phyloP scores from a whole-genome alignment of 2,888 invertebrate species.

The Dasysyrphus albostriatus region DNA sequence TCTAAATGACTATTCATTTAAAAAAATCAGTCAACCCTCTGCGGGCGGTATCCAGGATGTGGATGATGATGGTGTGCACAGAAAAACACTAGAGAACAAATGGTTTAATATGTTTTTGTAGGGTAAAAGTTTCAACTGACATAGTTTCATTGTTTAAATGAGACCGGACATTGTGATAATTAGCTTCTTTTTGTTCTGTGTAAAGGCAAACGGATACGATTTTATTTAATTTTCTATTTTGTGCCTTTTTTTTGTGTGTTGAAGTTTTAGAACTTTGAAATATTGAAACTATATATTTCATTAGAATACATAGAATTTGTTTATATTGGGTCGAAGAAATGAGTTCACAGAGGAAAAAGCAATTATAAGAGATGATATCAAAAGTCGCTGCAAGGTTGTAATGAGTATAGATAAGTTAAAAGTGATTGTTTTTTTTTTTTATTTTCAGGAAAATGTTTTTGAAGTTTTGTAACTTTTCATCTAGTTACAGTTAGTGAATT shows the following conservation, averaged over 20 bases:
- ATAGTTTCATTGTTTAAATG: constrained; percentile 27
- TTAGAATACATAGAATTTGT: neutral
- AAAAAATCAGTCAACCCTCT: constrained; percentile 45
- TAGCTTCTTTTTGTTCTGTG: constrained; percentile 31
- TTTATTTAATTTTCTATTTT: constrained; percentile 12
- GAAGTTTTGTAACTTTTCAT: no score
- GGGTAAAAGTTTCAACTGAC: constrained; percentile 40
- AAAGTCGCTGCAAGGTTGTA: no score
- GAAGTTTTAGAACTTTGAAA: constrained; percentile 10
- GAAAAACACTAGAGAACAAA: constrained; percentile 13
- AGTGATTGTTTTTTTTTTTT: no score
- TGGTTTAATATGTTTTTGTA: constrained; percentile 32
- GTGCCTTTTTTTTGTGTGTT: neutral
- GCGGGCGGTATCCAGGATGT: neutral
- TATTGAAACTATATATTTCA: constrained; percentile 16
- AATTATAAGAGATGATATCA: neutral
- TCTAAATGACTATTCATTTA: constrained; percentile 59
- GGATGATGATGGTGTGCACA: neutral
- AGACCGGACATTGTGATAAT: constrained; percentile 42
- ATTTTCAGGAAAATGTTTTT: no score
- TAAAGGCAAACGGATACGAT: constrained; percentile 15
- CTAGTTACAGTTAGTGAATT: no score
- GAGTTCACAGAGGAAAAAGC: neutral
- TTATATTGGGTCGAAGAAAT: neutral
- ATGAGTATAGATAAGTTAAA: no score